These are phyloP conservation scores for Calosoma granatense DNA, from an alignment of 1,140 invertebrate genomes.

Conservation along the genomic window DNA sequence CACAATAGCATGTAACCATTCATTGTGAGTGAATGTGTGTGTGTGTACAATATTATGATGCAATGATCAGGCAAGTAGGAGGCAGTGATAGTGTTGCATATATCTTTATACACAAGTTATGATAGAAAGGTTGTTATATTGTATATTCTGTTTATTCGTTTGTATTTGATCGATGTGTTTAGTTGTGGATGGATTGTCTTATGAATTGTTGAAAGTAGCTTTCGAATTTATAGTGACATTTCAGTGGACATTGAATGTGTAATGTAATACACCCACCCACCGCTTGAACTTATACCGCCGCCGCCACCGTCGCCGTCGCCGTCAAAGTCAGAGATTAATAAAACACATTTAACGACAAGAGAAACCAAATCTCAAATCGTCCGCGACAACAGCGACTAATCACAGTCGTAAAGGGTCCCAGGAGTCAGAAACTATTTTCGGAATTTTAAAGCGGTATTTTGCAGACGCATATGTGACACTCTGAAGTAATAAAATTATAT, in stretches of 20 bases:
- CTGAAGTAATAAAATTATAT: neutral
- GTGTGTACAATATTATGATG: no score
- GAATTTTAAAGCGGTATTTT: constrained; percentile 5
- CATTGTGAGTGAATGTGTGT: no score
- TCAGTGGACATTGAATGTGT: neutral
- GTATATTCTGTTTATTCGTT: no score
- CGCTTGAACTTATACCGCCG: neutral
- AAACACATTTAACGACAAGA: neutral
- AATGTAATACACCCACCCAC: neutral
- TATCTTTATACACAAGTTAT: no score
- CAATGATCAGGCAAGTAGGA: no score
- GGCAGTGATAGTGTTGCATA: no score
- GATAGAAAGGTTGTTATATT: no score
- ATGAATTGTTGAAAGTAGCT: neutral
- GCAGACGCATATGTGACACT: neutral
- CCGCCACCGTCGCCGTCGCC: no score
- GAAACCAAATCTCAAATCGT: neutral
- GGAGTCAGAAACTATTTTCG: neutral
- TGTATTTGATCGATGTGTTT: no score
- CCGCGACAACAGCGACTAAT: neutral
- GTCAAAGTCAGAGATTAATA: neutral
- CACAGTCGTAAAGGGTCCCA: neutral
- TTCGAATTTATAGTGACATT: neutral
- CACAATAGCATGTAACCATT: no score
- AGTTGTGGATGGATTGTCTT: no score